Conservation (phyloP, 2,888 invertebrate species). For the Amphipyra tragopoginis region DNA sequence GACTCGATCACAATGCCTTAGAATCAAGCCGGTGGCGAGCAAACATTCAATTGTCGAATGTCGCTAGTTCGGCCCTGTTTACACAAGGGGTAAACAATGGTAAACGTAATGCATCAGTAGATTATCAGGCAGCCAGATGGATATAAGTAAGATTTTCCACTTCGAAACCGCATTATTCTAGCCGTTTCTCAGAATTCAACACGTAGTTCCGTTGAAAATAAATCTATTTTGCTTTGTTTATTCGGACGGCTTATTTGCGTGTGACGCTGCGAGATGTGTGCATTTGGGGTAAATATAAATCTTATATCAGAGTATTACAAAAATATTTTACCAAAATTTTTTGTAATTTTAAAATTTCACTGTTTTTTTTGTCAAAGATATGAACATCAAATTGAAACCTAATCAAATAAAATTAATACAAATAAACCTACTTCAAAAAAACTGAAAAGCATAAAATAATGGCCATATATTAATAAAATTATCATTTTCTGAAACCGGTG, state of each 20-base stretch:
- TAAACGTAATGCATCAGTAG: constrained; percentile 37
- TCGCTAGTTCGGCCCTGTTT: constrained; percentile 56
- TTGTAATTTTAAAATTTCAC: too few relatives aligned
- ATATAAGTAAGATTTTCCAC: constrained; percentile 65
- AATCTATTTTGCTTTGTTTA: constrained; percentile 15
- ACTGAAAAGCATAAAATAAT: too few relatives aligned
- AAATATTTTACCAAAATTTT: not conserved
- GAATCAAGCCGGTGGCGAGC: constrained; percentile 70
- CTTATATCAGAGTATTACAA: not conserved
- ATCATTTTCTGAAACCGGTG: too few relatives aligned
- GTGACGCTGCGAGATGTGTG: not conserved
- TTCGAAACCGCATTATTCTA: constrained; percentile 50
- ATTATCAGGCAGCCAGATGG: constrained; percentile 31
- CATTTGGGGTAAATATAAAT: not conserved
- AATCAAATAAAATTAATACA: too few relatives aligned
- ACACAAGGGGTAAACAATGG: constrained; percentile 66
- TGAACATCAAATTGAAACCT: too few relatives aligned
- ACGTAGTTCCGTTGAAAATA: constrained; percentile 30
- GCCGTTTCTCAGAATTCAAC: constrained; percentile 36
- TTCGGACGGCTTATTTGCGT: constrained; percentile 14
- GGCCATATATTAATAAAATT: too few relatives aligned
- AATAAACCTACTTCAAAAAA: too few relatives aligned
- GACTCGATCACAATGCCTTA: constrained; percentile 75
- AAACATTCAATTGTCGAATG: constrained; percentile 82
- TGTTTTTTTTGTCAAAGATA: too few relatives aligned